phyloP scores from a whole-genome alignment of 2,113 vertebrate genomes.

The Ammospiza caudacuta region DNA sequence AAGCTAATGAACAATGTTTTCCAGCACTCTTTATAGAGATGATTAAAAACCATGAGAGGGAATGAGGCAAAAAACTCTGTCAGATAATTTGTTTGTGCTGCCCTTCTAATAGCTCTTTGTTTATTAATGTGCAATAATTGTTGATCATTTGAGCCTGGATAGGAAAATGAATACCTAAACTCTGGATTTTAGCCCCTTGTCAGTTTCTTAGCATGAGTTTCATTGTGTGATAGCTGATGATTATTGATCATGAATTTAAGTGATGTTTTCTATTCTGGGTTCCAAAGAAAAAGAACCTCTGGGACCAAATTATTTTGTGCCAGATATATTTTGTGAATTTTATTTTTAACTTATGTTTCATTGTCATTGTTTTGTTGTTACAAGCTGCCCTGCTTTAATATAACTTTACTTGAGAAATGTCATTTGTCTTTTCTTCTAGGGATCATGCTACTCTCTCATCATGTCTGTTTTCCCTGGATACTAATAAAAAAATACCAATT shows the following conservation, averaged over 20 bases:
- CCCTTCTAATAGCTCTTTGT: neutral
- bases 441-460: neutral
- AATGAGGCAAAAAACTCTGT: neutral
- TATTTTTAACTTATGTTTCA: neutral
- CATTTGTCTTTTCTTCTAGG: neutral
- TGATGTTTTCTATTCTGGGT: neutral
- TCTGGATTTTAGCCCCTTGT: neutral
- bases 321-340: neutral
- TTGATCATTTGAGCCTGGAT: neutral
- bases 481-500: neutral
- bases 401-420: neutral
- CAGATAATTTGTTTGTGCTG: neutral
- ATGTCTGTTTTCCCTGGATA: neutral
- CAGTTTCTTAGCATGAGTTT: neutral
- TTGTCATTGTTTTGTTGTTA: neutral
- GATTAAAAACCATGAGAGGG: neutral
- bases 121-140: neutral
- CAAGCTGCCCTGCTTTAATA: neutral
- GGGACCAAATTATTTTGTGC: neutral
- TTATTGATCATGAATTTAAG: neutral
- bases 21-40: neutral
- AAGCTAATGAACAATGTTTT: neutral
- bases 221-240: neutral
- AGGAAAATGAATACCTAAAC: neutral
- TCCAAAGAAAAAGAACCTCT: neutral